Conservation (phyloP, 2,113 vertebrate species). For the Nothoprocta perdicaria region DNA sequence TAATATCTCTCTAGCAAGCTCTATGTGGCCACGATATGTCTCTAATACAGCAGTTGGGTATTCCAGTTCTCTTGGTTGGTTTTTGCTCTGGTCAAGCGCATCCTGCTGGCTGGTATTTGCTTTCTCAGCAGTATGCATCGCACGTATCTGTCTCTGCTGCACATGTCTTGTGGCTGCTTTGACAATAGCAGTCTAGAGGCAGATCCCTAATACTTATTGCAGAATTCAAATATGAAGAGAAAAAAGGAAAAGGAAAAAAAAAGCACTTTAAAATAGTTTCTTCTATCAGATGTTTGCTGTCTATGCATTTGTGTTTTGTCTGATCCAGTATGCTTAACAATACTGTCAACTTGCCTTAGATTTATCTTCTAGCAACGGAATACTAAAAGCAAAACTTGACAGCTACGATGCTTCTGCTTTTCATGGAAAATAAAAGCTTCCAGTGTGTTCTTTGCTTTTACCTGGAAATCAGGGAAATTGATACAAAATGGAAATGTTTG, state of each 20-base stretch:
- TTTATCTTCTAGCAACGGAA: not conserved
- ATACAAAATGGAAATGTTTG: constrained; percentile 38
- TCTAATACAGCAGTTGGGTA: not conserved
- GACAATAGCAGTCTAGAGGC: not conserved
- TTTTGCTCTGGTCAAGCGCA: not conserved
- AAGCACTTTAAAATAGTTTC: not conserved
- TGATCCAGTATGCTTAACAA: not conserved
- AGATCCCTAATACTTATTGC: not conserved
- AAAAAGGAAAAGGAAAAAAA: not conserved
- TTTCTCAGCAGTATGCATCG: not conserved
- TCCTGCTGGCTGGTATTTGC: not conserved
- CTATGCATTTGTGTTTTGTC: not conserved
- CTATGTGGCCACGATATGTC: not conserved
- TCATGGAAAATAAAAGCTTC: constrained; percentile 12
- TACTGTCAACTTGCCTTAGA: not conserved
- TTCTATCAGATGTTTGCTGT: not conserved
- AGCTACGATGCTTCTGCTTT: not conserved
- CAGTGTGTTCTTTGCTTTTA: not conserved
- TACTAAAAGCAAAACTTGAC: not conserved
- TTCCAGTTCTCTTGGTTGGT: not conserved
- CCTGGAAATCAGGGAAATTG: constrained; percentile 6
- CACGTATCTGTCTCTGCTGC: not conserved
- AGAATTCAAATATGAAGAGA: not conserved
- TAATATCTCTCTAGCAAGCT: not conserved
- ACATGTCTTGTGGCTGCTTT: not conserved